Conservation (phyloP, 2,797 vertebrate species). For the Phalloptychus januarius region DNA sequence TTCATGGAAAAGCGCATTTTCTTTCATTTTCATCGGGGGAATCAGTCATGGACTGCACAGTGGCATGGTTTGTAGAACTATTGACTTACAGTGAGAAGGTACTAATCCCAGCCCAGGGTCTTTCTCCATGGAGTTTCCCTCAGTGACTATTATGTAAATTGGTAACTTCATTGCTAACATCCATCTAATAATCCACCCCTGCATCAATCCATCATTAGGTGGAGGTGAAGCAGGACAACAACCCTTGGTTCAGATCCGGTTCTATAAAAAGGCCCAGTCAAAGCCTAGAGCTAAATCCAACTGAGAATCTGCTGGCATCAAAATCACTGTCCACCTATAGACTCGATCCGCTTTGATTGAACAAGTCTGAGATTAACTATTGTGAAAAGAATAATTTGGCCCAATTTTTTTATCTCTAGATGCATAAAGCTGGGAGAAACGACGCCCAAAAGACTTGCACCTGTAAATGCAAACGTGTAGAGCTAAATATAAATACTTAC, state of each 20-base stretch:
- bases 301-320: neutral
- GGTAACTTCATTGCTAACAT: neutral
- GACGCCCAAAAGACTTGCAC: neutral
- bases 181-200: no score
- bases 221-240: no score
- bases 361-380: neutral
- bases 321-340: neutral
- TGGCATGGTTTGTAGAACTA: neutral
- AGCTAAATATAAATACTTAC: neutral
- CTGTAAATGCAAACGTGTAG: neutral
- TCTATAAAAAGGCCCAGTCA: neutral
- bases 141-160: neutral
- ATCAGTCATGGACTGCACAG: slow-evolving; percentile 11
- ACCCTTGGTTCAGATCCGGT: no score
- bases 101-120: neutral
- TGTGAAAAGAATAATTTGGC: neutral
- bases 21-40: slow-evolving; percentile 35
- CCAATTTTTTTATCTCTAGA: neutral
- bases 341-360: neutral
- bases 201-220: no score
- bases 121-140: neutral
- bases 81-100: neutral
- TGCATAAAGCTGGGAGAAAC: neutral
- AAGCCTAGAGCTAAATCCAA: neutral
- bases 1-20: slow-evolving; percentile 46